Evolutionary conservation across 30 jellyfish, hydroid and myxozoan genomes (phyloP), one percentile per base, ranked within the genome.

Genomic region (Chrysaora quinquecirrha): DNA sequence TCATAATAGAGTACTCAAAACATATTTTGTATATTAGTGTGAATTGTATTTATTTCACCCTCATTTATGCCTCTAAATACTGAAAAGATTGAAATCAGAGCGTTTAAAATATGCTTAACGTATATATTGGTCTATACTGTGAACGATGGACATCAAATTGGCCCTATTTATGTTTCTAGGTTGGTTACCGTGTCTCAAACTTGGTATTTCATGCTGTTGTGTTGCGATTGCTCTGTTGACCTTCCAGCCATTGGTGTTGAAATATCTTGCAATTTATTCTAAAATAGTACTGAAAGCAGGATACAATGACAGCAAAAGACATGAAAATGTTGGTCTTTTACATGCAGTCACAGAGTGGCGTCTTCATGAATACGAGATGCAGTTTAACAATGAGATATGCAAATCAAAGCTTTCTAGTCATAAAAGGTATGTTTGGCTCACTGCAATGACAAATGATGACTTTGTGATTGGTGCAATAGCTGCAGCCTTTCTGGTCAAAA

Each of bases 371-470:
- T 73, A 73, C 74, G 99, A 94, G 54, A 82, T 94, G 96, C 77
- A 49, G 76, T 87, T 29, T 48, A 82, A 82, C 85, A 47, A 70
- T 27, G 83, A 83, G 29, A 18, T 65, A 34, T 94, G 99, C 81
- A 66, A 78, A 34, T 18, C 35, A 16, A 56, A 75, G 27, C 82
- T 65, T 9, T 80, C 80, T 0, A 64, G 58, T 18, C 60, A 27
- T 64, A 27, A 29, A 22, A 27, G 23, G 58, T 27, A 29, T 28
- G 95, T 96, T 0, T 94, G 99, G 99, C 71, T 94, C 61, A 94
- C 99, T 1, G 99, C 99, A 2, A 94, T 94, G 99, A 87, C 86
- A 46, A 94, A 94, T 72, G 99, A 94, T 82, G 94, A 94, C 76
- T 94, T 88, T 78, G 97, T 90, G 24, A 76, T 94, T 10, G 99